A percentile compares a stretch with the other conserved stretches of the same genome.
Evolutionary conservation across 2,797 vertebrate genomes (phyloP).

Genomic region (Triplophysa bombifrons): DNA sequence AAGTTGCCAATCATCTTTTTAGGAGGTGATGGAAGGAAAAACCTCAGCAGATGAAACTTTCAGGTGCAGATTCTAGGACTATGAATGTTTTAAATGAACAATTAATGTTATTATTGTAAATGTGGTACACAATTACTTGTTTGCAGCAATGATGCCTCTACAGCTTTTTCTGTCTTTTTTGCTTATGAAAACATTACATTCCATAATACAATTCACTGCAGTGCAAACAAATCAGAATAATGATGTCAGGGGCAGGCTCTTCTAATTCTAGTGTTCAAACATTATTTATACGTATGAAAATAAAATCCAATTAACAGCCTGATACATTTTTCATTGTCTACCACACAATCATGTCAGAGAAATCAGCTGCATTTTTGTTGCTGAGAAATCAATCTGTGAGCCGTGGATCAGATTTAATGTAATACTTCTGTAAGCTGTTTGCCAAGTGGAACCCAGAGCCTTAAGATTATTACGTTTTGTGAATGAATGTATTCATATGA

Average conservation of each 20-base stretch:
- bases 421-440: not conserved
- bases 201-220: not conserved
- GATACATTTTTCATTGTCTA: constrained; percentile 8
- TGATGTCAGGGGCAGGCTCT: not conserved
- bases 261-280: not conserved
- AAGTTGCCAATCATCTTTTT: not conserved
- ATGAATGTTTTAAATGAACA: not conserved
- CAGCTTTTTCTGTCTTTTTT: not conserved
- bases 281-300: constrained; percentile 1
- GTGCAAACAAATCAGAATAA: constrained; percentile 21
- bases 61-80: not conserved
- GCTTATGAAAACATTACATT: constrained; percentile 1
- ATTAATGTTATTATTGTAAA: too few species aligned
- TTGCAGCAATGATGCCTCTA: not conserved
- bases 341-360: constrained; percentile 6
- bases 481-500: not conserved
- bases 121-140: not conserved
- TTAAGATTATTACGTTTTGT: not conserved
- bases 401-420: not conserved
- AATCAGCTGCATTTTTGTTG: not conserved
- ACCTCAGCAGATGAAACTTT: not conserved
- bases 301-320: not conserved
- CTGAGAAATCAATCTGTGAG: constrained; percentile 1
- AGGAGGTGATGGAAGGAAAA: not conserved
- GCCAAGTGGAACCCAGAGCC: not conserved